Conservation (phyloP, 2,797 vertebrate genomes). For the Morus bassanus region DNA sequence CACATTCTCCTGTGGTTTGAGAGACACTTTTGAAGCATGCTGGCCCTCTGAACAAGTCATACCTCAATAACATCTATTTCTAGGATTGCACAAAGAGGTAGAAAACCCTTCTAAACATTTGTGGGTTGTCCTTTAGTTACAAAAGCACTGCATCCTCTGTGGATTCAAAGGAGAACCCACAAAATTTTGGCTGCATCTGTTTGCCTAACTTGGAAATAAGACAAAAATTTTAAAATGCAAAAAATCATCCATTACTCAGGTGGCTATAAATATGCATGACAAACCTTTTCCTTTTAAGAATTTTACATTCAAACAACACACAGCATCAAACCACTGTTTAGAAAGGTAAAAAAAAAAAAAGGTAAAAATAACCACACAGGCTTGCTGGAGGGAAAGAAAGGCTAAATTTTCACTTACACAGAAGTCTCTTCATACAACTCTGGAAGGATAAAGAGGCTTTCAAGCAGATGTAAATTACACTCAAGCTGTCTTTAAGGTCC, state of each 20-base stretch:
- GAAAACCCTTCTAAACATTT: background rate
- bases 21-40: background rate
- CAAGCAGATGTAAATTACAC: conserved; percentile 53
- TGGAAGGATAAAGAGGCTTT: conserved; percentile 52
- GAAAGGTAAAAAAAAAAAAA: background rate
- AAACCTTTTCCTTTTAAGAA: background rate
- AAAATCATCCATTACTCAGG: background rate
- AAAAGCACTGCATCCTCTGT: background rate
- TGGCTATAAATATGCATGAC: background rate
- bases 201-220: background rate
- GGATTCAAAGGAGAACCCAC: background rate
- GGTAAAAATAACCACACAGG: background rate
- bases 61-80: background rate
- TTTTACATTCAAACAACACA: background rate
- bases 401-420: conserved; percentile 33
- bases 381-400: background rate
- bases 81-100: background rate
- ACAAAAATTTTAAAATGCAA: background rate
- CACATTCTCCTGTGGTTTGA: background rate
- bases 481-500: conserved; percentile 15
- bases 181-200: background rate
- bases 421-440: conserved; percentile 29
- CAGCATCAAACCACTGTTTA: background rate
- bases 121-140: background rate
- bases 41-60: background rate